phyloP scores from a whole-genome alignment of 2,888 invertebrate genomes.

The Lasioglossum figueresi region DNA sequence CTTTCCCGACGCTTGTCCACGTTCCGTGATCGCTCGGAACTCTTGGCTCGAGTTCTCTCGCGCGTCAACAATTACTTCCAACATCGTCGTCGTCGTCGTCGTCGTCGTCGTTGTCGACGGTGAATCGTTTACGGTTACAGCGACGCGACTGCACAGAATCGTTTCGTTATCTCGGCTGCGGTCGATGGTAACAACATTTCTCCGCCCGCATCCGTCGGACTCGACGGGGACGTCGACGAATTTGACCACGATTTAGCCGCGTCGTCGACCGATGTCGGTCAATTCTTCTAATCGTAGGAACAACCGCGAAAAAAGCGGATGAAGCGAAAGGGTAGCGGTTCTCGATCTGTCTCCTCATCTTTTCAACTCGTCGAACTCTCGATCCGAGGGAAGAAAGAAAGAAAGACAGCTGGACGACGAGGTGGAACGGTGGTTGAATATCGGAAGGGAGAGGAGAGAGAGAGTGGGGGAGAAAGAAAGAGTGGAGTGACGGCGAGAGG shows the following conservation, averaged over 20 bases:
- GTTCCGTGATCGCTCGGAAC: constrained; percentile 1
- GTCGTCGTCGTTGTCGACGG: neutral
- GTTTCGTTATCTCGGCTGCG: neutral
- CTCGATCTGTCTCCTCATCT: neutral
- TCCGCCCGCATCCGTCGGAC: neutral
- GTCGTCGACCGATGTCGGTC: neutral
- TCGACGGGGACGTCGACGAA: neutral
- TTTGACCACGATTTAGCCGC: neutral
- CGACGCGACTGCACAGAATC: neutral
- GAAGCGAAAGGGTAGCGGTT: neutral
- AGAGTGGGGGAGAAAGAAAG: no score
- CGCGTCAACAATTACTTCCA: neutral
- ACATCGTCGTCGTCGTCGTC: neutral
- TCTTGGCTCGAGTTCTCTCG: constrained; percentile 1
- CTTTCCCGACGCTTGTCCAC: neutral
- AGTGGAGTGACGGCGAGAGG: neutral
- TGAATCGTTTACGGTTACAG: neutral
- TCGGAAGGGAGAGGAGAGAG: neutral
- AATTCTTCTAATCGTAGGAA: constrained; percentile 11
- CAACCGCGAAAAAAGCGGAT: no score
- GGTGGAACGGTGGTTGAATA: constrained; percentile 27
- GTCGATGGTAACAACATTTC: neutral
- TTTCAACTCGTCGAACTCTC: constrained; percentile 2
- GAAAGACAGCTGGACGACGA: constrained; percentile 40
- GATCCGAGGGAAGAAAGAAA: constrained; percentile 29